Conservation (phyloP, 2,888 invertebrate species). For the Nasonovia ribisnigri region DNA sequence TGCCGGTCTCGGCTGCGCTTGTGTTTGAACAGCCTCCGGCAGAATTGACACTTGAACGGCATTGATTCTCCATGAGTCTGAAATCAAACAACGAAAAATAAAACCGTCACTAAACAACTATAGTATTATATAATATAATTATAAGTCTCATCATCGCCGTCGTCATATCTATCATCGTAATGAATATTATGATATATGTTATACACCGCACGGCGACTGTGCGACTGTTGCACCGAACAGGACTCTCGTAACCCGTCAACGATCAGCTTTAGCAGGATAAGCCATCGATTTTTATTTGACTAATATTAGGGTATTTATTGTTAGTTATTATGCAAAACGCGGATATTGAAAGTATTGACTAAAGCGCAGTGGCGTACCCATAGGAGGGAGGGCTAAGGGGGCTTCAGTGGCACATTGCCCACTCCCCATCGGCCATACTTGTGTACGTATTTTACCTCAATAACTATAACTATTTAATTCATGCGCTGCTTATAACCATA, state of each 20-base stretch:
- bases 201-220: background rate
- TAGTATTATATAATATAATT: background rate
- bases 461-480: background rate
- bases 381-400: no score
- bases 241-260: background rate
- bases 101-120: background rate
- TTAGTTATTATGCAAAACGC: no score
- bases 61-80: conserved; percentile 93
- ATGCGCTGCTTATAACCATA: background rate
- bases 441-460: no score
- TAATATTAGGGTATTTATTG: background rate
- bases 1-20: conserved; percentile 94
- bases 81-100: conserved; percentile 55
- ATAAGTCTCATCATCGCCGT: background rate
- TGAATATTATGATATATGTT: background rate
- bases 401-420: no score
- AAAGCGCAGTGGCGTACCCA: no score
- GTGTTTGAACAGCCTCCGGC: conserved; percentile 93
- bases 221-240: background rate
- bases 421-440: no score
- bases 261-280: background rate
- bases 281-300: background rate
- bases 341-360: no score
- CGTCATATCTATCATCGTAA: background rate
- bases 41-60: conserved; percentile 93